Percentiles rank a stretch among this genome's conserved stretches.
Evolutionary conservation across 2,113 vertebrate species (phyloP).

Genomic region (Labeo rohita): DNA sequence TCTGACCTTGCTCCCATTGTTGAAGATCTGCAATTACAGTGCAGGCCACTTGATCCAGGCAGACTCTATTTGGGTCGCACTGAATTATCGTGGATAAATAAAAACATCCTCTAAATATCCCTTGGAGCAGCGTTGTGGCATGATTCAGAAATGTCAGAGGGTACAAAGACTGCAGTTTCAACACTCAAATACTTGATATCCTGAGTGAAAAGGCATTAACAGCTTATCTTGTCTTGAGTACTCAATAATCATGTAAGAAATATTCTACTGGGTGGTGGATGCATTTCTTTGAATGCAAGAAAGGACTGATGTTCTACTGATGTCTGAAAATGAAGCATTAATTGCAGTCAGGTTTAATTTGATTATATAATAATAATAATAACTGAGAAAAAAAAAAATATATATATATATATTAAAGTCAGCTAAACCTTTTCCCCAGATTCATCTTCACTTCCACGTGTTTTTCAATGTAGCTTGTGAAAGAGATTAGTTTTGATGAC

Average conservation of each 20-base stretch:
- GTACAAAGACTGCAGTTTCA: constrained; percentile 12
- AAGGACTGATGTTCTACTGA: not conserved
- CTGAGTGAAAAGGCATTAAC: constrained; percentile 18
- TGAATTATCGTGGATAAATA: constrained; percentile 49
- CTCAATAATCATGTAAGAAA: constrained; percentile 15
- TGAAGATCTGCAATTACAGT: constrained; percentile 51
- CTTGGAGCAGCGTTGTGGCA: constrained; percentile 12
- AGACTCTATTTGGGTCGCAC: constrained; percentile 52
- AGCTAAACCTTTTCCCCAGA: too few relatives aligned
- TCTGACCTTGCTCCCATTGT: constrained; percentile 41
- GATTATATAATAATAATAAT: too few relatives aligned
- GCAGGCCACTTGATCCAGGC: constrained; percentile 51
- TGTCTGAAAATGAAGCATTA: not conserved
- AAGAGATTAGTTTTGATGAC: too few relatives aligned
- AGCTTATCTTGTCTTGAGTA: not conserved
- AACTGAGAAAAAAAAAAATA: too few relatives aligned
- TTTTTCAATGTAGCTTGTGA: too few relatives aligned
- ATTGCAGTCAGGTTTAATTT: too few relatives aligned
- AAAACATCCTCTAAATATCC: constrained; percentile 46
- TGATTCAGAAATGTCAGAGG: constrained; percentile 23
- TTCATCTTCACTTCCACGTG: too few relatives aligned
- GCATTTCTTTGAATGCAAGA: not conserved
- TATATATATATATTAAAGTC: too few relatives aligned
- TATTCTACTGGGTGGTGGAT: not conserved
- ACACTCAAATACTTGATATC: not conserved